Percentiles rank a stretch among this genome's conserved stretches.
Conservation (phyloP, 2,888 invertebrate genomes). For the Caenorhabditis sp. region DNA sequence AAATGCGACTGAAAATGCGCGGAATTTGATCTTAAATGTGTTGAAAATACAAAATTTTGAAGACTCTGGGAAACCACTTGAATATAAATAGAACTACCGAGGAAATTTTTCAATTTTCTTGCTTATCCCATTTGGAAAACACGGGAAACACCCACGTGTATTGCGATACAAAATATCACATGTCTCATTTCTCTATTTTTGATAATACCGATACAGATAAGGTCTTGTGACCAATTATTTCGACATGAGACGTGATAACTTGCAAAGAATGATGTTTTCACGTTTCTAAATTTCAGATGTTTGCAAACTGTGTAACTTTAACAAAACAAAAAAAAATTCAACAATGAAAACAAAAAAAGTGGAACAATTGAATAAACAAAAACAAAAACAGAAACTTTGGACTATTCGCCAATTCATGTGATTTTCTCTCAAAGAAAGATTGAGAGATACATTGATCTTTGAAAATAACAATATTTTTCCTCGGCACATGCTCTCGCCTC, state of each 20-base stretch:
- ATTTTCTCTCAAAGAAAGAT: not conserved
- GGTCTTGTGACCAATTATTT: not conserved
- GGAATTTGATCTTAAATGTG: too few relatives aligned
- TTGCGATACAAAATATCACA: not conserved
- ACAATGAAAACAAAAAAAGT: not conserved
- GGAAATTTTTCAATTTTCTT: not conserved
- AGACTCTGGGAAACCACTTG: not conserved
- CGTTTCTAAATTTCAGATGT: too few relatives aligned
- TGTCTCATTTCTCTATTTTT: not conserved
- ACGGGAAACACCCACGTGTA: not conserved
- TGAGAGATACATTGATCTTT: not conserved
- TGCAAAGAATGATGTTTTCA: not conserved
- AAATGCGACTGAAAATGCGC: too few relatives aligned
- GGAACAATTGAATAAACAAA: not conserved
- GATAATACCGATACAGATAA: not conserved
- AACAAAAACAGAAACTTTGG: not conserved
- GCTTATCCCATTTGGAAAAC: not conserved
- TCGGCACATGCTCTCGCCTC: not conserved
- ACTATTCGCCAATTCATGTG: not conserved
- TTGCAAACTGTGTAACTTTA: not conserved
- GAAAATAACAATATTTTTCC: not conserved
- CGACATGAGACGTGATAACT: not conserved
- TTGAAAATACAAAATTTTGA: too few relatives aligned
- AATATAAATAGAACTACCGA: not conserved
- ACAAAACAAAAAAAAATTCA: not conserved